phyloP scores from a whole-genome alignment of 2,113 vertebrate species.

The Genyomyrus donnyi region DNA sequence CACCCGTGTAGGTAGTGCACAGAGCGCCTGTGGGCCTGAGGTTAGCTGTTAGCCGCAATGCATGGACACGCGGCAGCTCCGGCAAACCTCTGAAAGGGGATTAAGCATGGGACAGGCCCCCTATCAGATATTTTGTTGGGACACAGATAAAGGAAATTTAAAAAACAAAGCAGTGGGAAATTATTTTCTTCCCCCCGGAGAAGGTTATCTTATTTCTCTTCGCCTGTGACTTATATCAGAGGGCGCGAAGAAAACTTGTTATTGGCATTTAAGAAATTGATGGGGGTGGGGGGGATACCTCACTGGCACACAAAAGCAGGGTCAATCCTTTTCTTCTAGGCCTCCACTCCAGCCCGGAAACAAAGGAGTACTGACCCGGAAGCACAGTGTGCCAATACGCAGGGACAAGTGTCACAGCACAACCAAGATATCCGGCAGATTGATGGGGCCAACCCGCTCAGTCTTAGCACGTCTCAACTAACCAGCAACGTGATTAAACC shows the following conservation, averaged over 20 bases:
- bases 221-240: background rate
- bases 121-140: slow-evolving; percentile 10
- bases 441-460: background rate
- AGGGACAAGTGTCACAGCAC: background rate
- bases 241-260: background rate
- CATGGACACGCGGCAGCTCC: background rate
- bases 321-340: background rate
- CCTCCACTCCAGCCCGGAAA: background rate
- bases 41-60: background rate
- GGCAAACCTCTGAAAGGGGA: background rate
- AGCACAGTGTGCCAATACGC: background rate
- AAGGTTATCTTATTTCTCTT: background rate
- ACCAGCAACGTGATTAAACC: background rate
- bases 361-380: background rate
- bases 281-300: background rate
- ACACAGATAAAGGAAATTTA: background rate
- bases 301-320: background rate
- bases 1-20: background rate
- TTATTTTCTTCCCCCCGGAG: background rate
- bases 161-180: background rate
- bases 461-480: background rate
- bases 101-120: background rate
- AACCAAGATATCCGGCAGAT: background rate
- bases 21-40: background rate
- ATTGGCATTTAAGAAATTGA: background rate